phyloP scores from a whole-genome alignment of 2,888 invertebrate species.

The Drosophila rubida region DNA sequence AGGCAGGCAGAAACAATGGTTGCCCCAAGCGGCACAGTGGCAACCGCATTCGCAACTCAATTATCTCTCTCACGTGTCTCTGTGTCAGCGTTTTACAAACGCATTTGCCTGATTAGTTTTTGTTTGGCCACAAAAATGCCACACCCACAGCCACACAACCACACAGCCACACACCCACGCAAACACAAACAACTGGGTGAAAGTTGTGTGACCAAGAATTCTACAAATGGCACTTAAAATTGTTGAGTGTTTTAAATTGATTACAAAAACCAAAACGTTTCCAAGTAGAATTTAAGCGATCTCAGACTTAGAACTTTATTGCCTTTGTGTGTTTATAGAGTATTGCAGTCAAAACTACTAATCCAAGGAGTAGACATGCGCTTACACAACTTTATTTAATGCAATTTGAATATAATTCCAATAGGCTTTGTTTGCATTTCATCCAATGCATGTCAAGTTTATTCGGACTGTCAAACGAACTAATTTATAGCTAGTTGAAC shows the following conservation, averaged over 20 bases:
- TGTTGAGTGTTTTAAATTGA: neutral
- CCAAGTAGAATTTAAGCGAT: neutral
- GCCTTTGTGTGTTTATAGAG: no score
- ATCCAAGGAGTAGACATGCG: no score
- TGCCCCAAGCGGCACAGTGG: slow-evolving; percentile 30
- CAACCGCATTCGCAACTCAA: slow-evolving; percentile 62
- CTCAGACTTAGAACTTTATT: no score
- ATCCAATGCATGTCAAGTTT: no score
- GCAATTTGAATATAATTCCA: no score
- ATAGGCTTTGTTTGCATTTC: no score
- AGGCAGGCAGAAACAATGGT: neutral
- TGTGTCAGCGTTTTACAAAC: slow-evolving; percentile 32
- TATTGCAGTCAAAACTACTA: no score
- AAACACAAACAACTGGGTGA: slow-evolving; percentile 31
- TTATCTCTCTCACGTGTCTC: slow-evolving; percentile 37
- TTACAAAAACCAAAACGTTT: neutral
- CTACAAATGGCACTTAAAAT: slow-evolving; percentile 48
- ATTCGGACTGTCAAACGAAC: no score
- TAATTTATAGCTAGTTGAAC: no score
- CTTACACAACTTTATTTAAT: no score
- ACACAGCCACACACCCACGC: slow-evolving; percentile 1
- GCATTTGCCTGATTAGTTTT: slow-evolving; percentile 58
- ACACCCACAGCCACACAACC: slow-evolving; percentile 33
- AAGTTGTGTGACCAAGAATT: slow-evolving; percentile 45
- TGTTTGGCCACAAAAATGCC: slow-evolving; percentile 40